Base-by-base conservation (phyloP, 1,140 invertebrate genomes). In the Ostrea edulis region DNA sequence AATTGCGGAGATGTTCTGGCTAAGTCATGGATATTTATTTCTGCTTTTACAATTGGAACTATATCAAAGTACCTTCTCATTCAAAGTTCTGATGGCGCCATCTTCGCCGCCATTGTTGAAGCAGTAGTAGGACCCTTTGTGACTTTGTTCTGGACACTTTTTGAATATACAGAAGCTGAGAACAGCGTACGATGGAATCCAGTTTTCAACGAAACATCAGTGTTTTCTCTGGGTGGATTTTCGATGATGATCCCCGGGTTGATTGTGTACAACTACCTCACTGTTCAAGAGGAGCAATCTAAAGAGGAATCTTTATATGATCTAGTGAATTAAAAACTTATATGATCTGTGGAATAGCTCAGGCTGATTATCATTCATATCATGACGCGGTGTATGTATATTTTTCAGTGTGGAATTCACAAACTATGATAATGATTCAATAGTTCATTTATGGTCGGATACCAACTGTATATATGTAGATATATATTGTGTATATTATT, bases 61-160 rank as follows among this genome's bases (percentile, higher is more conserved):
- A 87, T 92, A 14, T 91, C 90, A 35, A 88, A 91, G 82, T 90
- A 90, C 77, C 84, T 92, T 2, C 88, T 92, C 11, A 91, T 92
- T 20, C 86, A 92, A 62, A 88, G 89, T 29, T 87, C 91, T 20
- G 91, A 92, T 62, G 91, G 92, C n/a, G 90, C 92, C 17, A 88
- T 92, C 0, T 91, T 88, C 65, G 89, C 89, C 3, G 89, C 88
- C 0, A 85, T 92, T 7, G 90, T 92, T 2, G 87, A 91, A 58
- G 87, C 92, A 5, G 22, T 90, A 35, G 87, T 91, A 0, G 89
- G 91, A 20, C 92, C 91, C 0, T 52, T 89, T 4, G 90, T 88
- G 8, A 86, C 90, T 0, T 62, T 92, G n/a, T 92, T 92, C 87
- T 92, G 92, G 92, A 90, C 91, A 2, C 84, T 92, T 8, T 92